Evolutionary conservation across 2,797 vertebrate species (phyloP).

Genomic region (Sarcoramphus papa): DNA sequence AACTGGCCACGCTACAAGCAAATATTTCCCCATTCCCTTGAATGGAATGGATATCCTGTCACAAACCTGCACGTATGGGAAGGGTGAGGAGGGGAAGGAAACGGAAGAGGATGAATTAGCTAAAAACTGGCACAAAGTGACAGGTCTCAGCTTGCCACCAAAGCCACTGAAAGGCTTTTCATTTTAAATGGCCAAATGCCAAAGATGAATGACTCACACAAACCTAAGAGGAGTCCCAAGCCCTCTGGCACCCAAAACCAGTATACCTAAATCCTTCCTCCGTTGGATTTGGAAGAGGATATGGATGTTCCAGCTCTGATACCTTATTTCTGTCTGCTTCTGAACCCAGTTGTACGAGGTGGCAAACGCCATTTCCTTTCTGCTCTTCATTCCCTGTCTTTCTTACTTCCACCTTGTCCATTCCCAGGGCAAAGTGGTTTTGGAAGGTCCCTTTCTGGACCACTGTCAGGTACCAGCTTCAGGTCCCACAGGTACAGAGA

Average conservation of each 20-base stretch:
- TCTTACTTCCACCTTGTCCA: neutral
- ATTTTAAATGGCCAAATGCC: neutral
- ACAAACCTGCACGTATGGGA: neutral
- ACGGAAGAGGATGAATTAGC: conserved; percentile 27
- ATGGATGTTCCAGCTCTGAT: neutral
- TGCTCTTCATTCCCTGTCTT: neutral
- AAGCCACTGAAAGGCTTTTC: neutral
- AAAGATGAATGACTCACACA: neutral
- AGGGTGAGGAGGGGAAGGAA: conserved; percentile 50
- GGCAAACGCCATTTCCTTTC: neutral
- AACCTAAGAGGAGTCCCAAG: neutral
- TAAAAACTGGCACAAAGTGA: neutral
- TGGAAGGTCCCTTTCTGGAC: neutral
- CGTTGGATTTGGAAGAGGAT: fast-evolving
- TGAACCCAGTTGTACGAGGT: neutral
- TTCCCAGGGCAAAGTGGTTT: neutral
- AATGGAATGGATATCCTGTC: conserved; percentile 31
- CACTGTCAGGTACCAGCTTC: neutral
- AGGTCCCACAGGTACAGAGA: fast-evolving
- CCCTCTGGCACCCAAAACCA: neutral
- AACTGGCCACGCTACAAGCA: neutral
- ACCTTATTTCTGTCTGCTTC: neutral
- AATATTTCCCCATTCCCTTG: neutral
- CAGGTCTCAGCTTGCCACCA: neutral
- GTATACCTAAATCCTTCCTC: neutral